Conservation (phyloP, 2,888 invertebrate genomes). For the Sylvicola cinctus region DNA sequence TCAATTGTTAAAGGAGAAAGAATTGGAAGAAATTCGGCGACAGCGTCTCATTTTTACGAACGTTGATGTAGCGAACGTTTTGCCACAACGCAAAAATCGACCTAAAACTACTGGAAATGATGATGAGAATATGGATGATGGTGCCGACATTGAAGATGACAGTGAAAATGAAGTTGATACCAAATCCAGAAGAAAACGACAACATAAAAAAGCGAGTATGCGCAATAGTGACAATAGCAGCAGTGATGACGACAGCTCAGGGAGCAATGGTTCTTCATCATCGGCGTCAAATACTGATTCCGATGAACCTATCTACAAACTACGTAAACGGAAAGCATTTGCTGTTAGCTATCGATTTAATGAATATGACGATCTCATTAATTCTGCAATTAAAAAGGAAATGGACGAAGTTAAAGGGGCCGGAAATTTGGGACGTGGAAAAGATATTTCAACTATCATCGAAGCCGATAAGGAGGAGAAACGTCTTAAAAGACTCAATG, state of each 20-base stretch:
- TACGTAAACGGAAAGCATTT: conserved; percentile 59
- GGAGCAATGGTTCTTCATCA: not conserved
- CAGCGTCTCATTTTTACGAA: conserved; percentile 54
- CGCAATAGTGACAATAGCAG: conserved; percentile 6
- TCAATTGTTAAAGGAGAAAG: conserved; percentile 39
- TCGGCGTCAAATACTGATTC: conserved; percentile 23
- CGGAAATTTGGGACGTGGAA: conserved; percentile 67
- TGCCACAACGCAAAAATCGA: conserved; percentile 26
- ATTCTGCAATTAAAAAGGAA: conserved; percentile 71
- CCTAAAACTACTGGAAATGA: conserved; percentile 14
- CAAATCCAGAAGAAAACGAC: conserved; percentile 18
- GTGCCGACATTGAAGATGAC: conserved; percentile 7
- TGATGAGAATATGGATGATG: conserved; percentile 10
- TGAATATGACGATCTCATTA: conserved; percentile 90
- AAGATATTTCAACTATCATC: conserved; percentile 80
- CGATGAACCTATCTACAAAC: conserved; percentile 62
- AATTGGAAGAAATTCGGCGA: conserved; percentile 42
- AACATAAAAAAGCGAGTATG: conserved; percentile 19
- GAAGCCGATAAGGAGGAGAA: conserved; percentile 55
- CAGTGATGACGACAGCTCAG: not conserved
- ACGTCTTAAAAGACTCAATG: conserved; percentile 12
- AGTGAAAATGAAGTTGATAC: conserved; percentile 18
- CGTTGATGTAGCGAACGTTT: conserved; percentile 51
- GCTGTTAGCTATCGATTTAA: conserved; percentile 71
- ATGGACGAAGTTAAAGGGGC: conserved; percentile 55